A percentile compares a stretch with the other conserved stretches of the same genome.
phyloP scores from a whole-genome alignment of 2,888 invertebrate genomes.

The Reticulitermes lucifugus region DNA sequence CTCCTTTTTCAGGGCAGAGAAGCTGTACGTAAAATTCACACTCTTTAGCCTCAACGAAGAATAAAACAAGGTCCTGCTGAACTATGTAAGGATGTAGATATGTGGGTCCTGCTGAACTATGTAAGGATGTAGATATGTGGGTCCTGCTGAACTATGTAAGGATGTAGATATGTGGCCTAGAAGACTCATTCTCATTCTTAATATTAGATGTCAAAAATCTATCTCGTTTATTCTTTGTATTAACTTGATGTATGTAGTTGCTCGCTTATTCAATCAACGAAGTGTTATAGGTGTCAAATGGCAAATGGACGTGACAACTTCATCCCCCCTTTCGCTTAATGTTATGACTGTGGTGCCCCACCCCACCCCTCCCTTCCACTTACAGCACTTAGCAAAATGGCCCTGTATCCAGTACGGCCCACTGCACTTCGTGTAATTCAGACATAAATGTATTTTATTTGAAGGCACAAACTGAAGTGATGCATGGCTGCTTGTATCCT shows the following conservation, averaged over 20 bases:
- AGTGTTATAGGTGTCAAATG: conserved; percentile 39
- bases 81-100: too few species aligned
- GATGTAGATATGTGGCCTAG: too few species aligned
- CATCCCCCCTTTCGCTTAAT: conserved; percentile 46
- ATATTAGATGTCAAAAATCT: background rate
- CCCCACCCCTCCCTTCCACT: conserved; percentile 3
- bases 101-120: too few species aligned
- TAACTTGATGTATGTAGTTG: background rate
- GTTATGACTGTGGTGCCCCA: conserved; percentile 44
- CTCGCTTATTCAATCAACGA: background rate
- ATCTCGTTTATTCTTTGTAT: conserved; percentile 2
- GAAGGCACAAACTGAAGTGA: conserved; percentile 30
- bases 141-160: too few species aligned
- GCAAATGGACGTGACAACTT: conserved; percentile 33
- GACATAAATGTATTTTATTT: conserved; percentile 44
- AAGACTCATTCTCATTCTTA: background rate
- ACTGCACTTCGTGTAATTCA: conserved; percentile 38
- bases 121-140: too few species aligned
- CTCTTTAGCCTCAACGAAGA: too few species aligned
- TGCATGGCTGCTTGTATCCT: conserved; percentile 1
- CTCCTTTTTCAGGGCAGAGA: too few species aligned
- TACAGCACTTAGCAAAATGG: conserved; percentile 50
- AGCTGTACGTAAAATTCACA: too few species aligned
- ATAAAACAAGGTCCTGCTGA: too few species aligned
- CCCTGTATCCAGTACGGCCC: conserved; percentile 42